phyloP scores from a whole-genome alignment of 2,888 invertebrate genomes.

The Sycophila texana region DNA sequence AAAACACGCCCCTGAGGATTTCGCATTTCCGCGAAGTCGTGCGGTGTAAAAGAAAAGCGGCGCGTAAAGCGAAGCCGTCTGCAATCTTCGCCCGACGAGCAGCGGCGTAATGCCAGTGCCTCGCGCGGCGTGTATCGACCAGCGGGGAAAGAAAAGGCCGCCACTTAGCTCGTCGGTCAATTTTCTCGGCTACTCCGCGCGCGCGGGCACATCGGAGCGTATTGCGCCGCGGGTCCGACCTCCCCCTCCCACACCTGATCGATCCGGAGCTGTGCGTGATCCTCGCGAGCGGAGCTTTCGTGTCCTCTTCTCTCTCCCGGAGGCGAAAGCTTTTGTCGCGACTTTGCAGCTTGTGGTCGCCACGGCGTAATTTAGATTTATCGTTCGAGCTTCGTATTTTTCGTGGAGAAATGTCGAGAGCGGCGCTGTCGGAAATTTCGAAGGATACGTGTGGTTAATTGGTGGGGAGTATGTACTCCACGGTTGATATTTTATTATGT shows the following conservation, averaged over 20 bases:
- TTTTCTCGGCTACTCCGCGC: conserved; percentile 2
- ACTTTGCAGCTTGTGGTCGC: too few species aligned
- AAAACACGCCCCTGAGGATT: conserved; percentile 56
- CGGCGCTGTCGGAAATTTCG: too few species aligned
- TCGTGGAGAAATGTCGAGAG: too few species aligned
- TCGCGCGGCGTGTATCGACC: conserved; percentile 65
- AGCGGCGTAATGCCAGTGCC: conserved; percentile 60
- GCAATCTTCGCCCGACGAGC: conserved; percentile 60
- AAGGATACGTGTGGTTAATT: too few species aligned
- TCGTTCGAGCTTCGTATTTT: too few species aligned
- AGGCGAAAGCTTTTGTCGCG: too few species aligned
- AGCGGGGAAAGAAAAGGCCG: conserved; percentile 57
- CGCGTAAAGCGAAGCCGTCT: conserved; percentile 58
- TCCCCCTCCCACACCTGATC: not conserved
- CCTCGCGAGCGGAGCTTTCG: conserved; percentile 46
- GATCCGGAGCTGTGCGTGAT: conserved; percentile 29
- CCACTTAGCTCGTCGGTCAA: conserved; percentile 48
- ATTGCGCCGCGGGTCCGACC: conserved; percentile 10
- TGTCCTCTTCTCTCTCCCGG: conserved; percentile 49
- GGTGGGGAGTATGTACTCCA: too few species aligned
- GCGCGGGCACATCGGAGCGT: not conserved
- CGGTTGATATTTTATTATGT: too few species aligned
- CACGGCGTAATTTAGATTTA: too few species aligned
- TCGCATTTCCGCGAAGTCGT: conserved; percentile 66
- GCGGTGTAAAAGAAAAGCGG: conserved; percentile 32